Base-by-base conservation (phyloP, 1,140 invertebrate species). In the Meloidogyne hapla region DNA sequence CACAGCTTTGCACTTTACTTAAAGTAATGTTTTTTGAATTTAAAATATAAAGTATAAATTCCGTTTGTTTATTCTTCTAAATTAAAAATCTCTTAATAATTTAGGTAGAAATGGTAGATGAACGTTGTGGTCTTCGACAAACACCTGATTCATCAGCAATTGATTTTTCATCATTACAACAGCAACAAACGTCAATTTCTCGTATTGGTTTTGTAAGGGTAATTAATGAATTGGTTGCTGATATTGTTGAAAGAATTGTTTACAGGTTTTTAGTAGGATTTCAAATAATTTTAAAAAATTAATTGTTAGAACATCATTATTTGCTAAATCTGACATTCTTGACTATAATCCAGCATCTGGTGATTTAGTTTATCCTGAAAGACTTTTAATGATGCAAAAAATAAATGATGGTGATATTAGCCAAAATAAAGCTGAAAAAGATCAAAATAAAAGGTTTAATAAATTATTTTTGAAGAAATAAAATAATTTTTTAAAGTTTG, bases 281-380 rank as follows among this genome's bases (percentile, higher is more conserved):
- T 78, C 56, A 38, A 23, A 25, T 9, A 18, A 15, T 72, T 69
- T 38, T 13, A 40, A n/a, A n/a, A n/a, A n/a, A 13, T 13, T 33
- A 25, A 21, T 26, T 62, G 81, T 67, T 68, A 85, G 83, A 66
- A 93, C 94, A 2, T 93, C 97, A 89, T 91, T 98, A 70, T 98
- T 96, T 88, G 91, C 98, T 64, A 91, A 93, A 74, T 92, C 92
- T 2, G 96, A 99, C 88, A 94, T 99, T 80, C 88, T 93, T 28
- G 91, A 70, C 62, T 91, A 90, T 81, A 85, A 92, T 78, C 93
- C 96, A 12, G 94, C 94, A 18, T 91, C 93, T 18, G 96, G 96
- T 0, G 96, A 99, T 89, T 89, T 99, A 63, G 94, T 94, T 0
- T 99, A 99, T 90, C 96, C 96, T 0, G 93, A 97, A 83, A 96